Base-by-base conservation (phyloP, 2,888 invertebrate species). In the Cataglyphis cursor region DNA sequence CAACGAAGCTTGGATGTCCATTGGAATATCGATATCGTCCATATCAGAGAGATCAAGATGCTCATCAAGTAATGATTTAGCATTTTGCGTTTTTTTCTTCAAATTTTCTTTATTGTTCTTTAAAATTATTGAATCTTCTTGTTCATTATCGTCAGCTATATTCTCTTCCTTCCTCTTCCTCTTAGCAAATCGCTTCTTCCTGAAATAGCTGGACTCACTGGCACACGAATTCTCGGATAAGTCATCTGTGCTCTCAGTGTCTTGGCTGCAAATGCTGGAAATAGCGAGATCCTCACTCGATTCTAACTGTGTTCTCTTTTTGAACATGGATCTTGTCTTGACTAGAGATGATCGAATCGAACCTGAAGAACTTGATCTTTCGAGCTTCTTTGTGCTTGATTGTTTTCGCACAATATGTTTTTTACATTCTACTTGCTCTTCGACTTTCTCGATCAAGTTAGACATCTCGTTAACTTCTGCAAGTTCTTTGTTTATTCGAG, bases 121-220 rank as follows among this genome's bases (percentile, higher is more conserved):
- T 18, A 18, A 9, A 4, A 70, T 81, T 24, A 86, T 87, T 0
- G 84, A 86, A 48, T 91, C 87, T 0, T 84, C 70, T 28, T 82
- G 87, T 0, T 44, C 62, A 0, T 88, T 85, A 0, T 88, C 48
- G 1, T 6, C 10, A 59, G 24, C 15, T 18, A 86, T 80, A 65
- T 65, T 85, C 48, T 75, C 87, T 70, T 87, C 88, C 1, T 89
- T 89, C 51, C 24, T 90, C 72, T 73, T 90, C 54, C 73, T 90
- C 80, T 87, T 90, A 0, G 89, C 84, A 8, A 87, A 89, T 10
- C 89, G 84, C 18, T 87, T 89, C 62, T 62, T 88, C 18, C 86
- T 74, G 57, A 85, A 87, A 44, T 89, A 86, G 15, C 87, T 84
- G 9, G 86, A 82, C n/a, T 90, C 91, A 41, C 88, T 91, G 24